Percentiles rank a stretch among this genome's conserved stretches.
phyloP scores from a whole-genome alignment of 2,113 vertebrate species.

The Glaucidium brasilianum region DNA sequence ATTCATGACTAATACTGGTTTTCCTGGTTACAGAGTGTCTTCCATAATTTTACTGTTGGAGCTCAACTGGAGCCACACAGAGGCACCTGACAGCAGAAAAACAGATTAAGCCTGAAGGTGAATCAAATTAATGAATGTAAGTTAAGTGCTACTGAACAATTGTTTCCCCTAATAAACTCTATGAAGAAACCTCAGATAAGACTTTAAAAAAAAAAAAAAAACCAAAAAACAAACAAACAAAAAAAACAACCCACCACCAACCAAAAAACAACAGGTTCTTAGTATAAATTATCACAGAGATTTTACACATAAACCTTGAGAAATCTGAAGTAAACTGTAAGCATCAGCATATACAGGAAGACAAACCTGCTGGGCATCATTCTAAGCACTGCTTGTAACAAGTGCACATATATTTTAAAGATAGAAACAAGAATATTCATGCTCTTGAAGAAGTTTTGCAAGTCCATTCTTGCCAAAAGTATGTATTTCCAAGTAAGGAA shows the following conservation, averaged over 20 bases:
- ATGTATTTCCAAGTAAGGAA: neutral
- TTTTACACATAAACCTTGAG: neutral
- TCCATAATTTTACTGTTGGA: neutral
- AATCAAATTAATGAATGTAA: neutral
- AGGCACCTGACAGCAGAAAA: neutral
- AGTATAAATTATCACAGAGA: neutral
- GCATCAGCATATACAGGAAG: neutral
- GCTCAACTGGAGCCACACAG: neutral
- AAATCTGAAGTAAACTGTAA: neutral
- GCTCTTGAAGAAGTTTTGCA: neutral
- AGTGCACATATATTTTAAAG: neutral
- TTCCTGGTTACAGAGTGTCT: neutral
- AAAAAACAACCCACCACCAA: no score
- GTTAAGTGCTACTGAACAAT: neutral
- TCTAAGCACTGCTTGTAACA: neutral
- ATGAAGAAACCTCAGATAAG: neutral
- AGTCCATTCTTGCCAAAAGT: neutral
- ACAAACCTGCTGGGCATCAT: neutral
- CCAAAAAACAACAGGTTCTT: neutral
- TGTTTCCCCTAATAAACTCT: neutral
- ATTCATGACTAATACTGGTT: neutral
- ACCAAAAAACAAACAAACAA: neutral
- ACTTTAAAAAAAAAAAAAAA: neutral
- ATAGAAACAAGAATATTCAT: neutral
- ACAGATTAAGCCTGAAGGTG: neutral